phyloP scores from a whole-genome alignment of 2,888 invertebrate species.

The Epirrhoe alternata region DNA sequence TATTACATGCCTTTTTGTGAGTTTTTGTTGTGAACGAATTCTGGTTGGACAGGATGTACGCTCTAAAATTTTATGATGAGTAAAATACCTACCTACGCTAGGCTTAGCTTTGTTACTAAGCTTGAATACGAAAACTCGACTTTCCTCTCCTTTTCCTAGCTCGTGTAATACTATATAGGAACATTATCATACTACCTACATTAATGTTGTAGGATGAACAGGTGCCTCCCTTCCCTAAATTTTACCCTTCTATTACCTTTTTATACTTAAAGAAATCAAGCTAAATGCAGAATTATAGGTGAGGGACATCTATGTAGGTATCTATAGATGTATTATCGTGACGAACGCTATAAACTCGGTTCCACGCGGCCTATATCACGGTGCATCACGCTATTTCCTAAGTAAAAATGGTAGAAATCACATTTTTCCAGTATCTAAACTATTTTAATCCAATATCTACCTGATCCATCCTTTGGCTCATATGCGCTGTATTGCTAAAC shows the following conservation, averaged over 20 bases:
- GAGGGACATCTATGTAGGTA: not conserved
- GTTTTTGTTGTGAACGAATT: constrained; percentile 57
- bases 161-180: no score
- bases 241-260: not conserved
- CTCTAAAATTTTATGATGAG: constrained; percentile 44
- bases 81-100: no score
- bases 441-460: constrained; percentile 8
- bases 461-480: no score
- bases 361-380: constrained; percentile 43
- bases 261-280: not conserved
- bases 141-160: no score
- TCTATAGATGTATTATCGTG: constrained; percentile 44
- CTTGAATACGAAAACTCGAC: no score
- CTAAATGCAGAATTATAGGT: not conserved
- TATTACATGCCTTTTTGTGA: constrained; percentile 79
- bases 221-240: no score
- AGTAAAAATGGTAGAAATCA: constrained; percentile 35
- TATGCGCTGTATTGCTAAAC: no score
- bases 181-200: no score
- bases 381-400: constrained; percentile 50
- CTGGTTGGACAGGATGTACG: constrained; percentile 61
- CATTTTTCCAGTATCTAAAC: constrained; percentile 26
- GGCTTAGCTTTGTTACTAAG: no score
- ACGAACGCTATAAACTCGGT: constrained; percentile 52
- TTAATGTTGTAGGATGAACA: no score